phyloP scores from a whole-genome alignment of 2,113 vertebrate genomes.

The Gorsachius goisagi region DNA sequence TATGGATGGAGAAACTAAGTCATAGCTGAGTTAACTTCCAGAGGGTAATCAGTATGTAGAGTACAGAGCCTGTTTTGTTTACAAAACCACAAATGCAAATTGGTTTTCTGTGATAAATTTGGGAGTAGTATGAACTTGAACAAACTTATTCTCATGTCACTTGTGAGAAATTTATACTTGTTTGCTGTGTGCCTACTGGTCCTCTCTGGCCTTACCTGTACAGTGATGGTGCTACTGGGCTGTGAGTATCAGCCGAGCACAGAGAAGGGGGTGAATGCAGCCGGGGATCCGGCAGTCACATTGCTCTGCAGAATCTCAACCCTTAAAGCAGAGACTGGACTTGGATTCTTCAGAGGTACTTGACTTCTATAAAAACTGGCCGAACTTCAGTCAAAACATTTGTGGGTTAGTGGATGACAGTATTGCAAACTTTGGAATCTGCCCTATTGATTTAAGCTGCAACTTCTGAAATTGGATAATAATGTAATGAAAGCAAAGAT shows the following conservation, averaged over 20 bases:
- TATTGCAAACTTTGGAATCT: background rate
- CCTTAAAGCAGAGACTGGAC: background rate
- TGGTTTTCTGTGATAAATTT: background rate
- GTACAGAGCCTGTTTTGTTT: background rate
- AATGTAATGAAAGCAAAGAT: background rate
- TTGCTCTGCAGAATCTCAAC: background rate
- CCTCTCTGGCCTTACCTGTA: background rate
- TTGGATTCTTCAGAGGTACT: background rate
- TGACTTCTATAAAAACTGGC: background rate
- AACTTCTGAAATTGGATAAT: background rate
- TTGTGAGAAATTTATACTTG: background rate
- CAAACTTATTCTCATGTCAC: background rate
- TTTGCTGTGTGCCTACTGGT: background rate
- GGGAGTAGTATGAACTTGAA: background rate
- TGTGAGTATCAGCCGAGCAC: background rate
- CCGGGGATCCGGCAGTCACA: rapidly evolving
- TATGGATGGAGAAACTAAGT: background rate
- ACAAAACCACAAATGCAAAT: background rate
- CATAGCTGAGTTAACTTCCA: background rate
- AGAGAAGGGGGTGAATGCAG: background rate
- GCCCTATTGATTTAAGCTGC: background rate
- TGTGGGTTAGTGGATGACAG: background rate
- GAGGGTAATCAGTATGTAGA: background rate
- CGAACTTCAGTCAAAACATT: background rate
- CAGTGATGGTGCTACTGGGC: background rate